These are phyloP conservation scores for Amphiduros pacificus DNA, from an alignment of 2,888 invertebrate genomes.

Conservation along the genomic window DNA sequence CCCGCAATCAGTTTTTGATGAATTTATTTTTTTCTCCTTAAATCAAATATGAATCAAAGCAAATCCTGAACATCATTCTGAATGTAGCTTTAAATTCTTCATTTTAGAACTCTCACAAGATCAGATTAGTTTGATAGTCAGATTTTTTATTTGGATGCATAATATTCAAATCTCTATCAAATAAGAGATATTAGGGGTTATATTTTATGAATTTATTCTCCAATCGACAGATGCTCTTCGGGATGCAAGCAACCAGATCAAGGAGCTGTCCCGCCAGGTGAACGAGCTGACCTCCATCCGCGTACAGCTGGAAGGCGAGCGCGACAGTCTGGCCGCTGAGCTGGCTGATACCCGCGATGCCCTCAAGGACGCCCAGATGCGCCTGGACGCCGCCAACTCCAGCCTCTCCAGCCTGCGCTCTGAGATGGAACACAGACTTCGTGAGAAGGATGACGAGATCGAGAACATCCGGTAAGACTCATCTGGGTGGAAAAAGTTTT, in stretches of 20 bases:
- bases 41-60: no score
- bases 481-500: no score
- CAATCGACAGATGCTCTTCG: constrained; percentile 93
- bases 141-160: constrained; percentile 32
- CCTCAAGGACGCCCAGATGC: constrained; percentile 92
- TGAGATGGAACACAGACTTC: constrained; percentile 94
- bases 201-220: no score
- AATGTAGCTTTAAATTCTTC: no score
- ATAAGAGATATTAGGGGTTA: no score
- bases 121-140: not conserved
- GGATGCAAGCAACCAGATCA: constrained; percentile 89
- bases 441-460: constrained; percentile 98
- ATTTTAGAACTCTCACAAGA: not conserved
- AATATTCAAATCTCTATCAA: no score
- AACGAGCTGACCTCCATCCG: constrained; percentile 90
- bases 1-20: no score
- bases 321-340: constrained; percentile 96
- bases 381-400: constrained; percentile 84
- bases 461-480: constrained; percentile 88
- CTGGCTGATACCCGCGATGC: constrained; percentile 96
- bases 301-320: constrained; percentile 98
- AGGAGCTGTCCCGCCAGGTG: constrained; percentile 88
- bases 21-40: no score
- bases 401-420: constrained; percentile 86
- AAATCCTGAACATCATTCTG: no score